Conservation (phyloP, 2,113 vertebrate species). For the Tragelaphus buxtoni region DNA sequence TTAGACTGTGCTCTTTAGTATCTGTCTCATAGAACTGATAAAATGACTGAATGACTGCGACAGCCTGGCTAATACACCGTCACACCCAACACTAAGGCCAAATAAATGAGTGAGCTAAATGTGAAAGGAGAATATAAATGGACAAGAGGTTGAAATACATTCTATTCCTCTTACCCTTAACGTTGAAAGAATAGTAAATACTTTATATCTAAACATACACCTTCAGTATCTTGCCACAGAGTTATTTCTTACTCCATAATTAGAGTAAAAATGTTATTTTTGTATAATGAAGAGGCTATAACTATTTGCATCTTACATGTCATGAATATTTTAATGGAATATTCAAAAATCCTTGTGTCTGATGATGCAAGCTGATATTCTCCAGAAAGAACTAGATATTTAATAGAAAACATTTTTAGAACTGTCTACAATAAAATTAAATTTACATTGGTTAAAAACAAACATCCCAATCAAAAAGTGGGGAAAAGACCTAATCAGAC, state of each 20-base stretch:
- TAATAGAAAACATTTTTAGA: constrained; percentile 37
- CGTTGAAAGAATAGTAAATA: not conserved
- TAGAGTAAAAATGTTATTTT: constrained; percentile 37
- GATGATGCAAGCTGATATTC: constrained; percentile 44
- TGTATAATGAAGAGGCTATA: constrained; percentile 37
- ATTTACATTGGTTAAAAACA: not conserved
- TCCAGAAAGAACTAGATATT: not conserved
- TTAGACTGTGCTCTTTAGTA: constrained; percentile 65
- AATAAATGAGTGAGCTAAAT: constrained; percentile 38
- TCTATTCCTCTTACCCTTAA: not conserved
- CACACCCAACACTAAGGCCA: constrained; percentile 48
- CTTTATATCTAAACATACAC: not conserved
- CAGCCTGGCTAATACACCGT: constrained; percentile 62
- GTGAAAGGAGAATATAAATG: constrained; percentile 40
- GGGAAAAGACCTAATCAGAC: not conserved
- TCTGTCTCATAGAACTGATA: constrained; percentile 67
- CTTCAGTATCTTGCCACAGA: constrained; percentile 17
- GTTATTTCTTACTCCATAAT: constrained; percentile 40
- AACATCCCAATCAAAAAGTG: not conserved
- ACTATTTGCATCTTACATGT: constrained; percentile 33
- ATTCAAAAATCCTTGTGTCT: constrained; percentile 23
- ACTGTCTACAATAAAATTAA: constrained; percentile 8
- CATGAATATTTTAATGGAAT: constrained; percentile 59
- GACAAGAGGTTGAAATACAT: not conserved
- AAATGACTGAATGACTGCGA: constrained; percentile 55